Evolutionary conservation across 2,113 vertebrate species (phyloP).

Genomic region (Limanda limanda): DNA sequence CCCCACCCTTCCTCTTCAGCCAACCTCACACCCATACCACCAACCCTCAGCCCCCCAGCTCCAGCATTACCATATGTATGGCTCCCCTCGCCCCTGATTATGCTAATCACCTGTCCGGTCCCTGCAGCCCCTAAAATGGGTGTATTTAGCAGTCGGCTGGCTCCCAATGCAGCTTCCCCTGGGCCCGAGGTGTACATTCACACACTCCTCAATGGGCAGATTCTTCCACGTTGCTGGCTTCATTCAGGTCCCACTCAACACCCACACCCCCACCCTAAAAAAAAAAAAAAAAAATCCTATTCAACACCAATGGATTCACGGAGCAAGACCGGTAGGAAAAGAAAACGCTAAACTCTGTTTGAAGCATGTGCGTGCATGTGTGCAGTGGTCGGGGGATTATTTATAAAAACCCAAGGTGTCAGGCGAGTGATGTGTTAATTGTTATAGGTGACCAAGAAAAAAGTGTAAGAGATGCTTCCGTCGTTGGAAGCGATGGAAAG

Average conservation of each 20-base stretch:
- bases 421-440: slow-evolving; percentile 93
- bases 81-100: slow-evolving; percentile 96
- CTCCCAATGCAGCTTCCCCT: slow-evolving; percentile 97
- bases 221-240: slow-evolving; percentile 99
- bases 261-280: slow-evolving; percentile 14
- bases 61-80: slow-evolving; percentile 99
- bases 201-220: slow-evolving; percentile 96
- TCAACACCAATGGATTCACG: slow-evolving; percentile 95
- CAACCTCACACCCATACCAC: slow-evolving; percentile 84
- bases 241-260: slow-evolving; percentile 90
- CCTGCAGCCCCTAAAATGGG: slow-evolving; percentile 94
- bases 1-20: slow-evolving; percentile 80
- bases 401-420: slow-evolving; percentile 89
- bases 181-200: slow-evolving; percentile 99
- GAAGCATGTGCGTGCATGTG: slow-evolving; percentile 72
- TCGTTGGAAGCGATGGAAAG: not conserved
- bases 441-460: slow-evolving; percentile 78
- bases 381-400: slow-evolving; percentile 68
- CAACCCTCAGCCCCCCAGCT: slow-evolving; percentile 89
- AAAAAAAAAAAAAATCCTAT: slow-evolving; percentile 87
- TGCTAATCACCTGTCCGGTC: slow-evolving; percentile 99
- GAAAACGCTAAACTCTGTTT: slow-evolving; percentile 70
- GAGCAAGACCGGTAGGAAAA: slow-evolving; percentile 71
- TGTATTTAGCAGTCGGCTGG: slow-evolving; percentile 99
- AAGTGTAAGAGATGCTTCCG: slow-evolving; percentile 76